A percentile compares a stretch with the other conserved stretches of the same genome.
Evolutionary conservation across 2,113 vertebrate genomes (phyloP).

Genomic region (Odocoileus virginianus): DNA sequence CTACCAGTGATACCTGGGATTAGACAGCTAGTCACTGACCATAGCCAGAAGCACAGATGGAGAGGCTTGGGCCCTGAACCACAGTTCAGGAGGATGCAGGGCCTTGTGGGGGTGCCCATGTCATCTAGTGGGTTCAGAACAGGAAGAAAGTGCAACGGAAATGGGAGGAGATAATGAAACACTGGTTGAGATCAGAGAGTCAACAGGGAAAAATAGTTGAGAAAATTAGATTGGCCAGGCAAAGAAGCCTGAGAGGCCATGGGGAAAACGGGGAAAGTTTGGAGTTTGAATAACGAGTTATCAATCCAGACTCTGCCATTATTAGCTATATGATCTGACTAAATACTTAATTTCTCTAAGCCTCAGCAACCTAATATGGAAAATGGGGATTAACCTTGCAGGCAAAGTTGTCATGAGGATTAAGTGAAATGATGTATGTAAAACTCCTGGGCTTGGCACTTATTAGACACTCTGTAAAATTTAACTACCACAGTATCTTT

Average conservation of each 20-base stretch:
- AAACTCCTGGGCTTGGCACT: neutral
- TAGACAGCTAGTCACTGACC: neutral
- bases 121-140: neutral
- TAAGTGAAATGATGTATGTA: neutral
- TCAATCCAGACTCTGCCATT: neutral
- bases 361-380: neutral
- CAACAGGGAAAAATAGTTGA: neutral
- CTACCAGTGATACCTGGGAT: neutral
- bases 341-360: neutral
- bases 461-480: neutral
- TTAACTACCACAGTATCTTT: neutral
- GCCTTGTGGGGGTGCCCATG: neutral
- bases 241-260: neutral
- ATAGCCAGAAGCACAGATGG: neutral
- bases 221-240: neutral
- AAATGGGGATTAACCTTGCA: neutral
- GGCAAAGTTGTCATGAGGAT: neutral
- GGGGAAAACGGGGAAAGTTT: neutral
- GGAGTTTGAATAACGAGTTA: neutral
- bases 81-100: neutral
- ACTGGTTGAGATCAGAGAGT: neutral
- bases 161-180: neutral
- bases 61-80: neutral
- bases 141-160: neutral
- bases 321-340: neutral